Evolutionary conservation across 2,888 invertebrate species (phyloP).

Genomic region (Eugnorisma glareosa): DNA sequence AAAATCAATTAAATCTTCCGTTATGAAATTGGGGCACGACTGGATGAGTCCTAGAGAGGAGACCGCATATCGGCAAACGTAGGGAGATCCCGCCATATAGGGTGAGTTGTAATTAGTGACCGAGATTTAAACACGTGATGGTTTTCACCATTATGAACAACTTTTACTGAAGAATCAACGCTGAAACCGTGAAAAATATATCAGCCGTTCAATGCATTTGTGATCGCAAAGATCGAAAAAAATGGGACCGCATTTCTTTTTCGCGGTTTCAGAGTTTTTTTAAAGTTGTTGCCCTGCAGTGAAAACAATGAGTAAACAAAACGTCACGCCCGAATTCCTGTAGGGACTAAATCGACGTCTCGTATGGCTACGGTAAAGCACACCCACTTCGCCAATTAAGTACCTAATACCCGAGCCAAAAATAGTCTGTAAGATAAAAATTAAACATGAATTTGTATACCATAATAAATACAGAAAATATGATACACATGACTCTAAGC

Average conservation of each 20-base stretch:
- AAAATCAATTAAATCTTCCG: slow-evolving; percentile 4
- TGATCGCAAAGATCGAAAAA: too few relatives aligned
- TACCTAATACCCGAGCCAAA: too few relatives aligned
- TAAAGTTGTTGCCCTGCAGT: background rate
- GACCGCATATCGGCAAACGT: slow-evolving; percentile 4
- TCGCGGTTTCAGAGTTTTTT: too few relatives aligned
- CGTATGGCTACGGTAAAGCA: too few relatives aligned
- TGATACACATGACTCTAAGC: slow-evolving; percentile 8
- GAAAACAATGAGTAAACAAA: background rate
- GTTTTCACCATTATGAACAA: background rate
- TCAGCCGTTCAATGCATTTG: background rate
- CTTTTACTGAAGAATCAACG: background rate
- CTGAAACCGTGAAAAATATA: background rate
- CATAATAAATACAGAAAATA: slow-evolving; percentile 6
- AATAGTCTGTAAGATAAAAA: background rate
- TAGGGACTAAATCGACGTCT: background rate
- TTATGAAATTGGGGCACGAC: background rate
- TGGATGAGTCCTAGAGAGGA: background rate
- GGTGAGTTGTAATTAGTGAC: background rate
- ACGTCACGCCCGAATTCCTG: background rate
- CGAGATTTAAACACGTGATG: background rate
- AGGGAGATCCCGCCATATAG: background rate
- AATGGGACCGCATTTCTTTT: too few relatives aligned
- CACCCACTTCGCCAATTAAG: background rate
- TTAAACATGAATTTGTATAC: background rate